Base-by-base conservation (phyloP, 2,113 vertebrate genomes). In the Eolophus roseicapilla region DNA sequence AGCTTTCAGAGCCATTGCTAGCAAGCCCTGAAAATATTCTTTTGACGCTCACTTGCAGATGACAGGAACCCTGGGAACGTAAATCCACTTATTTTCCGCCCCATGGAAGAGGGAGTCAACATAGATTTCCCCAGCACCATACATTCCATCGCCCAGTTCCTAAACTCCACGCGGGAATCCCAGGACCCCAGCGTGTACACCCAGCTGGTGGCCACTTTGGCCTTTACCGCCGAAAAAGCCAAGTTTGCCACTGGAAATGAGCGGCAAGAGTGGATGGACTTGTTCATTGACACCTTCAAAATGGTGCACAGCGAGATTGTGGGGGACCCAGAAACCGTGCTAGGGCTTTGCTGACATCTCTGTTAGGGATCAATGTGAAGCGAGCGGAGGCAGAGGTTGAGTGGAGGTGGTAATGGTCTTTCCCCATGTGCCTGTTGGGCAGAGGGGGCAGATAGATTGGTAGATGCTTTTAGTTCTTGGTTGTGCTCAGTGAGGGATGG, bases 241-340 rank as follows among this genome's bases (percentile, higher is more conserved):
- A 99, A 99, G 98, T 98, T 99, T 90, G 93, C 99, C 98, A 98
- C 97, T 16, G 99, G 99, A 97, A 86, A 73, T 59, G 99, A 99
- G 97, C 98, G 98, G 97, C 98, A 99, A 96, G 98, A 99, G 94
- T 99, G 99, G 99, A 99, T 98, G 97, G 96, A 99, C 95, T 98
- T 99, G 95, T 99, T 99, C 98, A 99, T 99, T 98, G 97, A 99
- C 94, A 98, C 99, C 82, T 99, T 99, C 98, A 99, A 98, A 98
- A 97, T 98, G 97, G 98, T 99, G 98, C 99, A 99, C 97, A 98
- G 98, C 20, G 98, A 99, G 97, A 98, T 99, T 94, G 98, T 98
- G 97, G 99, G 99, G 55, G 98, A 99, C 97, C 98, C 99, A 13
- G 98, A 98, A 63, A 98, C 98, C 2, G 98, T 97, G 23, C 60